phyloP scores from a whole-genome alignment of 2,797 vertebrate genomes.

The Balearica regulorum region DNA sequence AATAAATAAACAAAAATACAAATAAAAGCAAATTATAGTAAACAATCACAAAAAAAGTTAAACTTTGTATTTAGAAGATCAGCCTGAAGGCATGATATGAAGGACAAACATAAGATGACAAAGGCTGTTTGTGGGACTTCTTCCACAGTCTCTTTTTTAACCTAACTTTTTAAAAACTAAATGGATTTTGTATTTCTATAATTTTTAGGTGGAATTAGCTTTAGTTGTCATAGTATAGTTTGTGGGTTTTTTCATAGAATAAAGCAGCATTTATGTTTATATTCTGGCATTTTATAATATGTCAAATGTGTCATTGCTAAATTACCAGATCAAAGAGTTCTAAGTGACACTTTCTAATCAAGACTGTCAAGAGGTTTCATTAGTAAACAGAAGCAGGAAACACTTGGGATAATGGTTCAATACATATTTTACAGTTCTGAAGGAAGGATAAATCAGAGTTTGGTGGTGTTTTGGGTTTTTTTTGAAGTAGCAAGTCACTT shows the following conservation, averaged over 20 bases:
- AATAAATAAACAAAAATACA: not conserved
- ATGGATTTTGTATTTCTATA: not conserved
- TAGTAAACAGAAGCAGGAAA: slow-evolving; percentile 9
- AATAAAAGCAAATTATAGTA: not conserved
- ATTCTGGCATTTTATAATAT: not conserved
- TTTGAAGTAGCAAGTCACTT: not conserved
- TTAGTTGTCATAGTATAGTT: not conserved
- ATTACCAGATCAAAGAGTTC: slow-evolving; percentile 25
- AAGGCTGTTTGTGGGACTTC: not conserved
- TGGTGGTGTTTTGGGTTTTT: not conserved
- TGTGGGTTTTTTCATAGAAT: not conserved
- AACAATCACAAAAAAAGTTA: not conserved
- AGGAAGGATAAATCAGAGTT: not conserved
- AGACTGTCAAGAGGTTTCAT: slow-evolving; percentile 31
- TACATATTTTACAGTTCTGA: slow-evolving; percentile 29
- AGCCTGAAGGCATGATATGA: not conserved
- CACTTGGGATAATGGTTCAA: slow-evolving; percentile 32
- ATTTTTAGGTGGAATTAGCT: not conserved
- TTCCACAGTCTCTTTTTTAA: not conserved
- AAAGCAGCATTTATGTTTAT: not conserved
- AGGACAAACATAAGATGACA: not conserved
- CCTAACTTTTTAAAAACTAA: not conserved
- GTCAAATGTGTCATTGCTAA: slow-evolving; percentile 3
- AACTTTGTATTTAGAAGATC: not conserved
- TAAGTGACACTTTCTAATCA: slow-evolving; percentile 53